phyloP scores from a whole-genome alignment of 1,140 invertebrate genomes.

The Philotrypesis tridentata region DNA sequence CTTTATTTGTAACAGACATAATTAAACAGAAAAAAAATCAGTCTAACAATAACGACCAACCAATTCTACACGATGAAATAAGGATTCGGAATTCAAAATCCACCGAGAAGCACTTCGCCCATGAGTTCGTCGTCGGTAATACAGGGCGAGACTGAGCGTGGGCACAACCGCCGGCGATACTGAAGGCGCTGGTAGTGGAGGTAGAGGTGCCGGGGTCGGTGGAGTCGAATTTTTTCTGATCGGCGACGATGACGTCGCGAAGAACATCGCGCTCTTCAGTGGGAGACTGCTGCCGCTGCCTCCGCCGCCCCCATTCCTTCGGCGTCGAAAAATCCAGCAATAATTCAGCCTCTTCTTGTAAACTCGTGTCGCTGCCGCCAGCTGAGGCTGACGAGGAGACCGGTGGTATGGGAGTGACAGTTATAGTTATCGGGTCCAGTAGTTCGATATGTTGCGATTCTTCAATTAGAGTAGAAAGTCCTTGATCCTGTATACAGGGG shows the following conservation, averaged over 20 bases:
- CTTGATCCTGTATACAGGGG: conserved; percentile 50
- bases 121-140: too few relatives aligned
- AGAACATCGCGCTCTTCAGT: conserved; percentile 49
- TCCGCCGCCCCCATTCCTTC: conserved; percentile 61
- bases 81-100: too few relatives aligned
- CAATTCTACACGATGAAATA: too few relatives aligned
- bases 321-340: conserved; percentile 78
- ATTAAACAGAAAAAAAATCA: too few relatives aligned
- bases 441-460: conserved; percentile 54
- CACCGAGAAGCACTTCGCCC: too few relatives aligned
- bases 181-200: conserved; percentile 35
- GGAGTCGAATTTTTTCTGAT: conserved; percentile 74
- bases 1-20: too few relatives aligned
- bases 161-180: conserved; percentile 71
- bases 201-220: conserved; percentile 59
- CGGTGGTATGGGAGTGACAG: conserved; percentile 33
- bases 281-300: conserved; percentile 45
- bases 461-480: conserved; percentile 53
- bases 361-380: conserved; percentile 64
- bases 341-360: conserved; percentile 78
- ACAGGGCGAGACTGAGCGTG: conserved; percentile 85
- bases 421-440: conserved; percentile 56
- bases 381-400: conserved; percentile 41
- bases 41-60: too few relatives aligned
- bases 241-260: conserved; percentile 69